Percentiles rank a stretch among this genome's conserved stretches.
These are phyloP conservation scores for Phenganax subtilis DNA, from an alignment of 92 coral and sea anemone genomes.

Conservation along the genomic window DNA sequence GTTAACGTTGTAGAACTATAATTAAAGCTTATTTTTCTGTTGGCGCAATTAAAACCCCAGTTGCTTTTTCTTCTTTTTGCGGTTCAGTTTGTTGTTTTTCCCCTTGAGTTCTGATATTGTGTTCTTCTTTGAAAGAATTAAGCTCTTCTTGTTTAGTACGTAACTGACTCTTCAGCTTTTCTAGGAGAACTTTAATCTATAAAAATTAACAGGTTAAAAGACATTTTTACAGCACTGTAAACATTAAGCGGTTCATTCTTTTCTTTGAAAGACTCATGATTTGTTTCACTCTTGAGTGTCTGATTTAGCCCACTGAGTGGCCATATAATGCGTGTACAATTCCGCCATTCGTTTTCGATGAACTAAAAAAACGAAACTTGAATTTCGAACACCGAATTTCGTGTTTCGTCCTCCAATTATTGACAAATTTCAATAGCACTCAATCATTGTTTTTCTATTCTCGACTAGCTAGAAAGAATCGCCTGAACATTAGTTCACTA, in stretches of 20 bases:
- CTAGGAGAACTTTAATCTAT: constrained; percentile 56
- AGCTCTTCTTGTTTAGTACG: constrained; percentile 61
- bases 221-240: neutral
- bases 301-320: no score
- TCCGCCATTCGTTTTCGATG: no score
- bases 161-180: constrained; percentile 53
- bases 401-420: no score
- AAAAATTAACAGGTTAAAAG: neutral
- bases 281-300: no score
- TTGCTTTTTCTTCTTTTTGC: constrained; percentile 54
- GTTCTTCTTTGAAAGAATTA: constrained; percentile 60
- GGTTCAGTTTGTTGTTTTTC: constrained; percentile 52
- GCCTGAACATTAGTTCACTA: no score
- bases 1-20: neutral
- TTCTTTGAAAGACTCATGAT: no score
- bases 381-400: no score
- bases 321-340: no score
- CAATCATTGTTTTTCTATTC: no score
- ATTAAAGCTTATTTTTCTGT: constrained; percentile 16
- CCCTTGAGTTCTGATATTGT: constrained; percentile 67
- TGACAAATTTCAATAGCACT: no score
- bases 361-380: no score
- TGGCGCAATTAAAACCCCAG: constrained; percentile 67
- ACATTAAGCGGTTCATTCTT: neutral
- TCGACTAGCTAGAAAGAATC: no score